Percentiles rank a stretch among this genome's conserved stretches.
These are phyloP conservation scores for Gymnorhina tibicen DNA, from an alignment of 2,113 vertebrate genomes.

Conservation along the genomic window DNA sequence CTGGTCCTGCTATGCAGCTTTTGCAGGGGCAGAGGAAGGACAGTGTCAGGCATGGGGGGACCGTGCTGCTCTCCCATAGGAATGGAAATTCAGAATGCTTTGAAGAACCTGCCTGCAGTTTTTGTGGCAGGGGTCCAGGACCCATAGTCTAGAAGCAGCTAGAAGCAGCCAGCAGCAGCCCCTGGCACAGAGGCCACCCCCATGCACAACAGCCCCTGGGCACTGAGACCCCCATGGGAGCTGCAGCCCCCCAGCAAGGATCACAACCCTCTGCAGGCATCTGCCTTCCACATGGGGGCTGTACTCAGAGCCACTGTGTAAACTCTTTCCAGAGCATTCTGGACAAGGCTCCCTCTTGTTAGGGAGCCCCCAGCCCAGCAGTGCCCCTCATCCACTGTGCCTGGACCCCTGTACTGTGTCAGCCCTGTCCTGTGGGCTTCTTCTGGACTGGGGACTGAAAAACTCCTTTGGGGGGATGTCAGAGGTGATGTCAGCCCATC, in stretches of 20 bases:
- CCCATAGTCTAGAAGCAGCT: too few species aligned
- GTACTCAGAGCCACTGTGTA: not conserved
- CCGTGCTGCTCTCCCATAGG: not conserved
- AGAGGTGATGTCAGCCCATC: not conserved
- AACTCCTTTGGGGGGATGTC: rapidly evolving
- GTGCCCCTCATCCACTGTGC: not conserved
- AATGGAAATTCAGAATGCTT: not conserved
- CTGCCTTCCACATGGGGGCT: not conserved
- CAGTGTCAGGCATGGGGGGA: not conserved
- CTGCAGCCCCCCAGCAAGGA: not conserved
- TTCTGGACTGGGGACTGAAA: not conserved
- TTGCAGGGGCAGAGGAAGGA: not conserved
- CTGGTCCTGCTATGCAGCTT: not conserved
- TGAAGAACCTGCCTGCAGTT: not conserved
- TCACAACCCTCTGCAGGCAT: not conserved
- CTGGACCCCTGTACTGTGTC: not conserved
- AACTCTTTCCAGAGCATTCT: not conserved
- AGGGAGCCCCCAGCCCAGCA: not conserved
- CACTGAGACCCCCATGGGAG: not conserved
- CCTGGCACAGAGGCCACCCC: not conserved
- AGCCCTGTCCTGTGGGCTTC: rapidly evolving
- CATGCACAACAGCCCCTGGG: not conserved
- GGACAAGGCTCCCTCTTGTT: not conserved
- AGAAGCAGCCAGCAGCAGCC: not conserved
- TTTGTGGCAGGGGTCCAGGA: not conserved